phyloP scores from a whole-genome alignment of 2,113 vertebrate genomes.

The Oxyura jamaicensis region DNA sequence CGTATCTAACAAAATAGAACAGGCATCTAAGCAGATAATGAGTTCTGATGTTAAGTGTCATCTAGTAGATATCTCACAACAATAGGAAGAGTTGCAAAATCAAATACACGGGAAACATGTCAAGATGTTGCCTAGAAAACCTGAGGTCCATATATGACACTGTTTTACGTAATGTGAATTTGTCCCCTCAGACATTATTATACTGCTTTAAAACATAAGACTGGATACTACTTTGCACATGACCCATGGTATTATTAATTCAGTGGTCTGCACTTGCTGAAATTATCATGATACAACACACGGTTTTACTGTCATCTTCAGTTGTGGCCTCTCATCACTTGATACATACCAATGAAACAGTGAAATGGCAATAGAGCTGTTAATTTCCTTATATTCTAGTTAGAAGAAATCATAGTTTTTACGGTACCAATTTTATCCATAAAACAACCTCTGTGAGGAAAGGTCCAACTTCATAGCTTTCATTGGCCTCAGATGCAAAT shows the following conservation, averaged over 20 bases:
- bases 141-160: neutral
- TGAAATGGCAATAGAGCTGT: fast-evolving
- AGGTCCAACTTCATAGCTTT: neutral
- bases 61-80: neutral
- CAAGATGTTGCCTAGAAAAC: neutral
- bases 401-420: neutral
- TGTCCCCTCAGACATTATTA: neutral
- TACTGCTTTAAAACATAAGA: neutral
- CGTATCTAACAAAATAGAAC: neutral
- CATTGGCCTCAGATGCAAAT: neutral
- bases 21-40: neutral
- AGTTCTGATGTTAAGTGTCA: neutral
- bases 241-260: neutral
- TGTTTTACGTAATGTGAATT: neutral
- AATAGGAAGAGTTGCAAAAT: neutral
- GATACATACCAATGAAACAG: neutral
- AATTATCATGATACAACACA: neutral
- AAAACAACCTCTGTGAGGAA: neutral
- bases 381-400: neutral
- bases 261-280: neutral
- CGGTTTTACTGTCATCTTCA: neutral
- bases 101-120: neutral
- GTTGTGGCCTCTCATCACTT: neutral
- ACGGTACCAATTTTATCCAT: neutral
- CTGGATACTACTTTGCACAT: neutral